phyloP scores from a whole-genome alignment of 1,140 invertebrate species.

The Odontomachus brunneus region DNA sequence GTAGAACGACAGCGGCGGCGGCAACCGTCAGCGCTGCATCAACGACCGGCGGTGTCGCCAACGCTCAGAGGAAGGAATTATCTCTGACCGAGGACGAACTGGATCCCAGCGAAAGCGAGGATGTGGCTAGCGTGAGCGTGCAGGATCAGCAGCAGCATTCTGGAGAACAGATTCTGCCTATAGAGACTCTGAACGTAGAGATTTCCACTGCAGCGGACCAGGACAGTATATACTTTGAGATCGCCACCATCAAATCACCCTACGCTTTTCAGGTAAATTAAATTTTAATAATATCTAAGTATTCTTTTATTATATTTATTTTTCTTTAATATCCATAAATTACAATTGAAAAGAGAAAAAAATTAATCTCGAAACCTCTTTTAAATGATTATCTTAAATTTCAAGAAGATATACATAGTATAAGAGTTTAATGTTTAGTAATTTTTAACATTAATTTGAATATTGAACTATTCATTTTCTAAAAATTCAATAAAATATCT shows the following conservation, averaged over 20 bases:
- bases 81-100: conserved; percentile 86
- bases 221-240: conserved; percentile 93
- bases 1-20: conserved; percentile 31
- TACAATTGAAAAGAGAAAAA: no score
- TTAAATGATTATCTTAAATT: neutral
- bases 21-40: conserved; percentile 81
- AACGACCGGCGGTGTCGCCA: conserved; percentile 74
- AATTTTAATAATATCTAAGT: conserved; percentile 15
- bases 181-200: conserved; percentile 93
- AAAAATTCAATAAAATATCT: neutral
- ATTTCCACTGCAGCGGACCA: conserved; percentile 94
- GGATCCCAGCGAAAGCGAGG: conserved; percentile 87
- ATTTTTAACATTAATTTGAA: neutral
- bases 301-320: no score
- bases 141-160: conserved; percentile 76
- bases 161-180: conserved; percentile 84
- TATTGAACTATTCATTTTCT: neutral
- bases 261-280: conserved; percentile 92
- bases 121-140: conserved; percentile 77
- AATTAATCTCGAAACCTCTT: no score
- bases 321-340: neutral
- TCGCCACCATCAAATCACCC: conserved; percentile 95
- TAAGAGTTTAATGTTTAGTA: neutral
- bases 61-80: conserved; percentile 76
- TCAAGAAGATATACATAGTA: neutral